phyloP scores from a whole-genome alignment of 2,113 vertebrate genomes.

The Alligator sinensis region DNA sequence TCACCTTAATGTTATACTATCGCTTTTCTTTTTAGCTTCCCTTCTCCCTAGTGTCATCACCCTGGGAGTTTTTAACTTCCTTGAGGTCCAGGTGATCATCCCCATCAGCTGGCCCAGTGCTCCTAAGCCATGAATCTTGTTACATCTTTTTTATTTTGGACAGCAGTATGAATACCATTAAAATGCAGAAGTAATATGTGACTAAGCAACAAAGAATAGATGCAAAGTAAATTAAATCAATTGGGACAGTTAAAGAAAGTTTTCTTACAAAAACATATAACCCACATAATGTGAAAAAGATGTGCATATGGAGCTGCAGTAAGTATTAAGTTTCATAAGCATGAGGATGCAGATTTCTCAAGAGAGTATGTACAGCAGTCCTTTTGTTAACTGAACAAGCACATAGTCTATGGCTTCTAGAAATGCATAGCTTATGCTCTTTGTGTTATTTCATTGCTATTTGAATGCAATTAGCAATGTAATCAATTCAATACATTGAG shows the following conservation, averaged over 20 bases:
- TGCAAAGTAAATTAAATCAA: neutral
- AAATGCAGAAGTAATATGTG: neutral
- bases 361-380: fast-evolving
- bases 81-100: no score
- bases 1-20: no score
- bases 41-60: no score
- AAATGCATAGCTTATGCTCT: fast-evolving
- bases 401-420: neutral
- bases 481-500: neutral
- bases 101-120: no score
- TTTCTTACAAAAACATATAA: neutral
- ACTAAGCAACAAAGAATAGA: neutral
- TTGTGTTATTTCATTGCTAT: neutral
- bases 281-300: neutral
- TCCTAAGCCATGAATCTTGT: no score
- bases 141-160: neutral
- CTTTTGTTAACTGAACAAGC: neutral
- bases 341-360: neutral
- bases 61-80: no score
- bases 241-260: neutral
- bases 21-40: no score
- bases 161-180: neutral
- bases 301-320: neutral
- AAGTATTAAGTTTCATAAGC: neutral
- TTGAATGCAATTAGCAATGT: neutral